Percentiles rank a stretch among this genome's conserved stretches.
phyloP scores from a whole-genome alignment of 2,113 vertebrate species.

The Apistogramma diplotaenia region DNA sequence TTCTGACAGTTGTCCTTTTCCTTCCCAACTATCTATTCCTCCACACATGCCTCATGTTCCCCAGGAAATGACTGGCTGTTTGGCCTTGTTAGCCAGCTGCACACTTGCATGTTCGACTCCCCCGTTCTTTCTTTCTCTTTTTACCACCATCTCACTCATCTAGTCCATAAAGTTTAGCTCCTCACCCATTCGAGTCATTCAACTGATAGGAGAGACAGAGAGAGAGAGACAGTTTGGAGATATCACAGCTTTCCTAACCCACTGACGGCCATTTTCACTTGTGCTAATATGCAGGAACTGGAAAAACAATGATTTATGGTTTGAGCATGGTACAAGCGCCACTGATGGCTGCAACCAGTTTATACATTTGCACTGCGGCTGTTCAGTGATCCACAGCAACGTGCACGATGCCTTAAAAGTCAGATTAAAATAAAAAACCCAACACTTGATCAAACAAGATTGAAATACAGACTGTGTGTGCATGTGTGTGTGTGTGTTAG shows the following conservation, averaged over 20 bases:
- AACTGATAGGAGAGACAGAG: constrained; percentile 23
- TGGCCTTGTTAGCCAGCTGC: constrained; percentile 76
- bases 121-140: constrained; percentile 16
- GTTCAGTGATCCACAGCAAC: neutral
- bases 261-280: constrained; percentile 25
- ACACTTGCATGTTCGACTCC: constrained; percentile 56
- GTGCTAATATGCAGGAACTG: constrained; percentile 25
- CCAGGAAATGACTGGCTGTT: constrained; percentile 71
- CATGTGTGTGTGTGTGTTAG: neutral
- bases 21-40: constrained; percentile 71
- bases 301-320: constrained; percentile 14
- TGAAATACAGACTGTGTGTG: neutral
- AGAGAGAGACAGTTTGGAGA: constrained; percentile 15
- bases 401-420: neutral
- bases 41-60: constrained; percentile 70
- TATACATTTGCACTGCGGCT: neutral
- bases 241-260: constrained; percentile 20
- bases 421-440: neutral
- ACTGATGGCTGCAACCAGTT: neutral
- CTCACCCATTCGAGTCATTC: constrained; percentile 48
- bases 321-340: neutral
- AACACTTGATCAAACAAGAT: constrained; percentile 11
- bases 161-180: constrained; percentile 24
- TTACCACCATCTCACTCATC: constrained; percentile 45
- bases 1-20: constrained; percentile 75